Evolutionary conservation across 2,888 invertebrate species (phyloP), one percentile per base, ranked within the genome.

Genomic region (Chesias legatella): DNA sequence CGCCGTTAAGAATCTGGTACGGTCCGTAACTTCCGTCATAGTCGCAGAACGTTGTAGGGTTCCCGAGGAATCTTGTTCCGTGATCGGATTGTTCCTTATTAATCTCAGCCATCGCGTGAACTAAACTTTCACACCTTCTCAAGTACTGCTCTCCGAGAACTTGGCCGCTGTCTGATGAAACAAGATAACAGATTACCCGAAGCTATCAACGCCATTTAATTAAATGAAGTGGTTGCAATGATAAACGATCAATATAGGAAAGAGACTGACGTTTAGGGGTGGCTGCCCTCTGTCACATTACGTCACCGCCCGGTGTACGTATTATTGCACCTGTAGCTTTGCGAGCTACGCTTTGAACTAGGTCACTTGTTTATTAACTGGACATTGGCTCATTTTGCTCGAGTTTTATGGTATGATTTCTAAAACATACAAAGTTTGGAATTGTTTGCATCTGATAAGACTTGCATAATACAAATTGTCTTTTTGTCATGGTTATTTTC

Each of bases 111-210:
- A 88, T 79, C 3, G 91, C 91, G 47, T 89, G 83, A 21, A 88
- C 82, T 48, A 90, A 73, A 70, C 93, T 93, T 72, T 94, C 93
- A 67, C 93, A 94, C 67, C 89, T 86, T 53, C 93, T 81, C 38
- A 92, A 70, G 70, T 93, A 94, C 61, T 90, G 85, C 28, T 79
- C 78, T 28, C 92, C 92, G 29, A 88, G 64, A 38, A 67, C 58
- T 29, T 67, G 57, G 36, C 65, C 45, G 43, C 83, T 76, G 67
- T 89, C 90, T 91, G 58, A 20, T 58, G 54, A 45, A 38, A 46
- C 24, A 46, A 34, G 38, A 39, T 13, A 36, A 45, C n/a, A 20
- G n/a, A 43, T 26, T 26, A 30, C 10, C n/a, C n/a, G 23, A 26
- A 29, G 10, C 7, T 21, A 27, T 23, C 33, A 27, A 28, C 23